Evolutionary conservation across 2,797 vertebrate genomes (phyloP).

Genomic region (Paramormyrops hopkinsi): DNA sequence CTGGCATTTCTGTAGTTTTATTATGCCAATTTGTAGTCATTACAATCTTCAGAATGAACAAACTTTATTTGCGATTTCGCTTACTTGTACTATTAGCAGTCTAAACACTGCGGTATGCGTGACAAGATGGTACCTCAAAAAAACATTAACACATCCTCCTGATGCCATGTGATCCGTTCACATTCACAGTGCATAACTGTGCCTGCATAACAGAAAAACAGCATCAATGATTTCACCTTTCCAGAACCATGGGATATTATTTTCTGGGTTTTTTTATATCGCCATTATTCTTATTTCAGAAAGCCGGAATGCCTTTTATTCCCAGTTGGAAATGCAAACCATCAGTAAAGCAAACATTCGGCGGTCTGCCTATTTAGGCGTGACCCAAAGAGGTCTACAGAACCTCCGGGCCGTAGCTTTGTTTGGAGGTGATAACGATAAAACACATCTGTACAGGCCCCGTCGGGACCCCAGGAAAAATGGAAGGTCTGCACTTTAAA

Average conservation of each 20-base stretch:
- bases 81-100: not conserved
- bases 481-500: not conserved
- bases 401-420: not conserved
- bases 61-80: not conserved
- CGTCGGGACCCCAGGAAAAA: not conserved
- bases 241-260: not conserved
- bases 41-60: not conserved
- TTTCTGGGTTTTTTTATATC: not conserved
- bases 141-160: not conserved
- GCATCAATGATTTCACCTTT: not conserved
- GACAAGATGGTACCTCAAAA: not conserved
- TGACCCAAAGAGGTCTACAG: not conserved
- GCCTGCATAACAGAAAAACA: too few species aligned
- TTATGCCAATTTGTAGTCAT: not conserved
- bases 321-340: not conserved
- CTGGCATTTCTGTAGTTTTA: not conserved
- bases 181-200: not conserved
- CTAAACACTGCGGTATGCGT: not conserved
- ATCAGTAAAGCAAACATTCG: slow-evolving; percentile 1
- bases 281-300: slow-evolving; percentile 19
- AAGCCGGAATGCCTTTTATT: slow-evolving; percentile 3
- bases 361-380: not conserved
- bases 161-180: not conserved
- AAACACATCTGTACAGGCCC: slow-evolving; percentile 11
- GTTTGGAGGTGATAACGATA: slow-evolving; percentile 8